A percentile compares a stretch with the other conserved stretches of the same genome.
These are phyloP conservation scores for Melospiza melodia DNA, from an alignment of 2,113 vertebrate genomes.

Conservation along the genomic window DNA sequence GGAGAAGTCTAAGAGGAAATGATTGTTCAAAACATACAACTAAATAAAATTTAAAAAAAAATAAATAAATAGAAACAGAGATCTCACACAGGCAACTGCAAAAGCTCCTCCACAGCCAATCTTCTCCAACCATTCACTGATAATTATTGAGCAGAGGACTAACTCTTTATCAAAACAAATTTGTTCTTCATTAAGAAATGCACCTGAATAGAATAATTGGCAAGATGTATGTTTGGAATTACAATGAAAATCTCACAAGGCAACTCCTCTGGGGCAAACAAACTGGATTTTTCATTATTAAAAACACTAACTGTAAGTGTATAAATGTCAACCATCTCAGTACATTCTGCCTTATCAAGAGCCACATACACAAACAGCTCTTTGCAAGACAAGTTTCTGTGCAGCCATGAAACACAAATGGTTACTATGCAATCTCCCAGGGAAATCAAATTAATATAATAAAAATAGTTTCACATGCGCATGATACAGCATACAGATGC, in stretches of 20 bases:
- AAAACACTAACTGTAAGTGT: neutral
- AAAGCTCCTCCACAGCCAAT: neutral
- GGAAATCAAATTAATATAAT: conserved; percentile 40
- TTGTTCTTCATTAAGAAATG: neutral
- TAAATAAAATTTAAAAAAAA: neutral
- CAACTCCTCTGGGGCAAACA: neutral
- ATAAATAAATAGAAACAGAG: neutral
- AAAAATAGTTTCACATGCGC: conserved; percentile 45
- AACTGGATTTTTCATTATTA: neutral
- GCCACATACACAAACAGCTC: neutral
- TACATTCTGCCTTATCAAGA: neutral
- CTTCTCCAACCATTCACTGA: neutral
- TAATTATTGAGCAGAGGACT: neutral
- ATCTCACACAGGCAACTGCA: neutral
- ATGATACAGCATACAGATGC: conserved; percentile 51
- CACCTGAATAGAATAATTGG: neutral
- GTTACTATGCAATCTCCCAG: conserved; percentile 4
- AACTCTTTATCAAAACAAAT: neutral
- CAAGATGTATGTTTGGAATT: neutral
- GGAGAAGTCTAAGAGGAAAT: conserved; percentile 1
- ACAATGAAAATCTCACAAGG: neutral
- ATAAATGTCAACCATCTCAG: neutral
- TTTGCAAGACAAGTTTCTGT: neutral
- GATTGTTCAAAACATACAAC: neutral
- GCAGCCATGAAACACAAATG: neutral